phyloP scores from a whole-genome alignment of 1,140 invertebrate genomes.

The Asbolus verrucosus region DNA sequence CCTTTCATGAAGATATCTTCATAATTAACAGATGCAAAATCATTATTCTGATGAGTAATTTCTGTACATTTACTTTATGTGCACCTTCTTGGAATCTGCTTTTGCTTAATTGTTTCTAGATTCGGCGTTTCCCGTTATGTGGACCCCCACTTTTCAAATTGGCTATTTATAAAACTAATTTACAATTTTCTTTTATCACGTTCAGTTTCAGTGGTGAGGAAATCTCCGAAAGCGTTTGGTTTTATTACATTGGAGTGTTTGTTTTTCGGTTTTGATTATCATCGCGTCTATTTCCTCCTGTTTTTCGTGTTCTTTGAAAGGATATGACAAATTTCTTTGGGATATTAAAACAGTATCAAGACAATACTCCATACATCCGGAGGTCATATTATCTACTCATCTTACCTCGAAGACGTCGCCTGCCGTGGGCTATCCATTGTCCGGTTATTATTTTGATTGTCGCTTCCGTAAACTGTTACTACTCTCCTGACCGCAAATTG shows the following conservation, averaged over 20 bases:
- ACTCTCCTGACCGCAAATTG: slow-evolving; percentile 46
- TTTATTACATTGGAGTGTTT: background rate
- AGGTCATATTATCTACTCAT: slow-evolving; percentile 30
- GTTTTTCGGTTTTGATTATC: background rate
- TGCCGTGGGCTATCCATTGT: slow-evolving; percentile 18
- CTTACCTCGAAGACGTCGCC: slow-evolving; percentile 33
- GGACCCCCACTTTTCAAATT: too few species aligned
- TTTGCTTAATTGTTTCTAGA: too few species aligned
- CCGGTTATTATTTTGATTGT: slow-evolving; percentile 45
- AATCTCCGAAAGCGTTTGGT: background rate
- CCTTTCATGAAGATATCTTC: too few species aligned
- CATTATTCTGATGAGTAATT: too few species aligned
- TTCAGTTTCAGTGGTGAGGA: too few species aligned
- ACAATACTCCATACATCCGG: slow-evolving; percentile 35
- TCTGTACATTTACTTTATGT: too few species aligned
- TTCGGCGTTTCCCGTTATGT: too few species aligned
- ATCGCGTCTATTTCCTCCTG: slow-evolving; percentile 31
- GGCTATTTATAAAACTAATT: too few species aligned
- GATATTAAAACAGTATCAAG: slow-evolving; percentile 31
- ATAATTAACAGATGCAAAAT: too few species aligned
- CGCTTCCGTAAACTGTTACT: slow-evolving; percentile 41
- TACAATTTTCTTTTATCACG: too few species aligned
- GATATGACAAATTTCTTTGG: slow-evolving; percentile 25
- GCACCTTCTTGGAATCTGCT: too few species aligned
- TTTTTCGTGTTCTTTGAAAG: background rate